Conservation (phyloP, 2,888 invertebrate species). For the Vannuccia rotundouncinata region DNA sequence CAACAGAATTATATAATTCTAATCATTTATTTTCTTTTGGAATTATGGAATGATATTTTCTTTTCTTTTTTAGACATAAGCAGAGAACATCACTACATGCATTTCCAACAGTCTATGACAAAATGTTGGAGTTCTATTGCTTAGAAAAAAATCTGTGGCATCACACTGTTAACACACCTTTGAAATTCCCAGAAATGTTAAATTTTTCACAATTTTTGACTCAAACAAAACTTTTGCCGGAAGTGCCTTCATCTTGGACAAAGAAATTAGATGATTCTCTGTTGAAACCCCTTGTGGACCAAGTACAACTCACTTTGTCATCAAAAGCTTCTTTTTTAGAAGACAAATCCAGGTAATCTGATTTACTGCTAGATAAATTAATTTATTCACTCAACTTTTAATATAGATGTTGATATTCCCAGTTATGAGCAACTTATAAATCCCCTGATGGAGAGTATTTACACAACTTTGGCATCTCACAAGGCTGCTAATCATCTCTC, state of each 20-base stretch:
- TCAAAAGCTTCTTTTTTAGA: background rate
- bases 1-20: too few relatives aligned
- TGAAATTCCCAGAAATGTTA: conserved; percentile 29
- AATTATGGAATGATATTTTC: background rate
- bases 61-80: background rate
- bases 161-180: conserved; percentile 17
- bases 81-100: background rate
- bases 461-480: background rate
- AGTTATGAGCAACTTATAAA: background rate
- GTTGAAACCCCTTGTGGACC: background rate
- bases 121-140: background rate
- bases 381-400: background rate
- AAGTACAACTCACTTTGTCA: background rate
- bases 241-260: background rate
- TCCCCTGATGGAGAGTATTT: background rate
- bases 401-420: background rate
- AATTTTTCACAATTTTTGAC: conserved; percentile 31
- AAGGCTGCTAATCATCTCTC: background rate
- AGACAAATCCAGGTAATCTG: background rate
- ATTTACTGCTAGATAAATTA: background rate
- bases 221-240: background rate
- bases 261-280: background rate
- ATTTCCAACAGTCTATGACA: background rate
- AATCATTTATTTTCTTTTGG: too few relatives aligned
- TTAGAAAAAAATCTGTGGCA: conserved; percentile 34